Evolutionary conservation across 2,888 invertebrate genomes (phyloP), one percentile per base, ranked within the genome.

Genomic region (Brachynemurus nebulosus): DNA sequence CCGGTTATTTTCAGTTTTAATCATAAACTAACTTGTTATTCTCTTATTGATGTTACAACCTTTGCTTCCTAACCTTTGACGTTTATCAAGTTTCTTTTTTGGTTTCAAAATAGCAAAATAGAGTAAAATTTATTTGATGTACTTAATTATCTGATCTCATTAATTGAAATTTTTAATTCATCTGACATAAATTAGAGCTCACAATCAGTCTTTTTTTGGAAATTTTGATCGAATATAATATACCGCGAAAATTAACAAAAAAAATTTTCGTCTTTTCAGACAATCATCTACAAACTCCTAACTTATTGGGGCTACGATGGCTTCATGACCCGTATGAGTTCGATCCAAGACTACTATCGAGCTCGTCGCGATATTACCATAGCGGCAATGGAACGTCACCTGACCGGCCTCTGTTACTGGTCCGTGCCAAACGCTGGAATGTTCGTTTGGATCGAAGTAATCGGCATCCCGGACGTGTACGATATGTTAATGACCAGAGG

Each of bases 401-500:
- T 79, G 16, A 53, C 59, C 67, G 76, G 74, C 39, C 58, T 83
- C 3, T 78, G 75, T 2, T 76, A 78, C 45, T 85, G 81, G 74
- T 57, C 63, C 1, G 57, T 69, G 18, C 86, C 88, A 0, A 60
- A 65, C 3, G 85, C 80, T 2, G 86, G 86, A 0, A 77, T 86
- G 69, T 86, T 86, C 62, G 68, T 85, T 30, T 88, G 86, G 86
- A 65, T 85, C 40, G 72, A 75, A 53, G 74, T 85, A 0, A 65
- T 64, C 3, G 78, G 73, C 1, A 69, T 86, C 0, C 64, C 71
- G 2, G 84, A 86, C 57, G 80, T 84, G 2, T 77, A 77, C 60
- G 72, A 78, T 45, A 76, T 86, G 76, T 74, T 86, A 11, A 72
- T 76, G 66, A 70, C 74, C 42, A 72, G 78, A 41, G 86, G 83